Evolutionary conservation across 2,797 vertebrate genomes (phyloP), one percentile per base, ranked within the genome.

Genomic region (Acanthurus leucopareius): DNA sequence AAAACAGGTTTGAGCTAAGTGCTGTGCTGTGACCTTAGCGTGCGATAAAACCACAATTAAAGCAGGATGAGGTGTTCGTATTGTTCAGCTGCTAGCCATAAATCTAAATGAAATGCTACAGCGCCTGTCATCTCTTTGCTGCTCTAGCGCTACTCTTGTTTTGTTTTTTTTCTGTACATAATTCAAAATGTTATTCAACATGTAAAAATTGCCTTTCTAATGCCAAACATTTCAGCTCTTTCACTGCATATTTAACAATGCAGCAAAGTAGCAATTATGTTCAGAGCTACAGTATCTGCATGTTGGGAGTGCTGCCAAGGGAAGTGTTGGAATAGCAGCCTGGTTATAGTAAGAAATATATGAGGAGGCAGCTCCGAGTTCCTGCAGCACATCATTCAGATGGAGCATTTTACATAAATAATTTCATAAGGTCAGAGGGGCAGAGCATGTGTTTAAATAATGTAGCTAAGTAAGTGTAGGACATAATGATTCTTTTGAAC

Each of bases 21-120:
- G 7, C 52, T 73, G 65, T 32, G 47, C 56, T 2, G 11, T 70
- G 72, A 90, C 72, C 86, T 80, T 16, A 53, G 42, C 52, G 62
- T 28, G 38, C 15, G 25, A 59, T 73, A 61, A 78, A 82, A 77
- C 32, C 0, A 61, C 77, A 85, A 88, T 88, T 86, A 85, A 84
- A 77, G 65, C 28, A 28, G 78, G 68, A 77, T 54, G 56, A 83
- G 69, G 54, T 35, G 5, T 71, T 74, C 73, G 59, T 40, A 42
- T 59, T 81, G 51, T 74, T 71, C 75, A 38, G 56, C 40, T 48
- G 62, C 63, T 58, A 44, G 32, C 48, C 64, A 3, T 42, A 28
- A 71, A 70, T 68, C 44, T 63, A 73, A 61, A 75, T 47, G 14
- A 59, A 77, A 72, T 49, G 7, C 47, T 56, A 4, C 40, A 28